Evolutionary conservation across 2,888 invertebrate species (phyloP).

Genomic region (Escarpia spicata): DNA sequence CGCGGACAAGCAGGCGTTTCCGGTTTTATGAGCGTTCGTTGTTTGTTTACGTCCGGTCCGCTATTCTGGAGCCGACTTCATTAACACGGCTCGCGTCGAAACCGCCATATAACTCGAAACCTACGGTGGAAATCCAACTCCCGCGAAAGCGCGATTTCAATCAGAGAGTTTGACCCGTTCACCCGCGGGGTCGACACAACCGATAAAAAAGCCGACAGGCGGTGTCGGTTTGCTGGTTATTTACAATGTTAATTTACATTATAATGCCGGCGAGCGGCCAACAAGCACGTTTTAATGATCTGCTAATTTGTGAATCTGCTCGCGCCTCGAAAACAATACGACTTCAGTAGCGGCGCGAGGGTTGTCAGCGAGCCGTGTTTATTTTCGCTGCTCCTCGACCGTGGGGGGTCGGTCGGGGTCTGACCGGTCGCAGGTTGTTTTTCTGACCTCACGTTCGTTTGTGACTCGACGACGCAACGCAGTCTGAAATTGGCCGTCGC

Average conservation of each 20-base stretch:
- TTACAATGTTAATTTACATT: slow-evolving; percentile 7
- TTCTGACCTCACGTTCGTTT: slow-evolving; percentile 1
- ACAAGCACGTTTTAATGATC: background rate
- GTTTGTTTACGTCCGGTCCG: slow-evolving; percentile 11
- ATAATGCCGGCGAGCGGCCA: background rate
- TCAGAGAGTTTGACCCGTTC: slow-evolving; percentile 16
- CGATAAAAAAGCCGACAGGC: background rate
- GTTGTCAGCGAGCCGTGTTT: background rate
- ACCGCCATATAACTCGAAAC: background rate
- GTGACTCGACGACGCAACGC: background rate
- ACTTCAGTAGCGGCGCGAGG: background rate
- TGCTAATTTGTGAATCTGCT: slow-evolving; percentile 3
- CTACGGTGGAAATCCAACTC: background rate
- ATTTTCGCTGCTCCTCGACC: background rate
- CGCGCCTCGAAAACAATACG: slow-evolving; percentile 16
- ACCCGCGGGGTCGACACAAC: background rate
- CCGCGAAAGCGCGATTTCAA: slow-evolving; percentile 6
- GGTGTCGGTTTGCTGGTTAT: slow-evolving; percentile 16
- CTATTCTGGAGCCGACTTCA: slow-evolving; percentile 12
- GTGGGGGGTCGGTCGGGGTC: background rate
- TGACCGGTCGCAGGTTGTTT: background rate
- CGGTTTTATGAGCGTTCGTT: slow-evolving; percentile 6
- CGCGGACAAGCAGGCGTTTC: background rate
- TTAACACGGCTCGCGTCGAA: background rate
- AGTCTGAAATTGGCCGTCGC: background rate